Percentiles rank a stretch among this genome's conserved stretches.
These are phyloP conservation scores for Falco novaeseelandiae DNA, from an alignment of 2,797 vertebrate genomes.

Conservation along the genomic window DNA sequence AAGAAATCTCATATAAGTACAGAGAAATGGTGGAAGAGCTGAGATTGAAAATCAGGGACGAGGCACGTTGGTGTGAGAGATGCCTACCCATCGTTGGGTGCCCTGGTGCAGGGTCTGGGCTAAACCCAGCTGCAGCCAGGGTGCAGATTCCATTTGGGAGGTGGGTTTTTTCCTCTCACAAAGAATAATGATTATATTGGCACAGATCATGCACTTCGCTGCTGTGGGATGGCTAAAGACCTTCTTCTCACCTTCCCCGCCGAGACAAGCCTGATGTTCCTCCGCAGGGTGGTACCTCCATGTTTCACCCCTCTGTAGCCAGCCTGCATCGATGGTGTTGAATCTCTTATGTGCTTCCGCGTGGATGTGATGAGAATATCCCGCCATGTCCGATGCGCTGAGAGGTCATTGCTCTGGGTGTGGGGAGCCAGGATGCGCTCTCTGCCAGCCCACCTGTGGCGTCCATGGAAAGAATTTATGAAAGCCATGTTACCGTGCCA, in stretches of 20 bases:
- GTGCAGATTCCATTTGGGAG: background rate
- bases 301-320: background rate
- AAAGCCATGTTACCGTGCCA: too few species aligned
- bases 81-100: accelerated
- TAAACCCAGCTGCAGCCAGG: background rate
- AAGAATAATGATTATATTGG: background rate
- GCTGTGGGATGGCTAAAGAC: background rate
- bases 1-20: accelerated
- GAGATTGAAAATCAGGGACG: background rate
- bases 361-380: background rate
- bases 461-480: background rate
- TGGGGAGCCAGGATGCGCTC: background rate
- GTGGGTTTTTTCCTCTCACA: accelerated
- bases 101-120: background rate
- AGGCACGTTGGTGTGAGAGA: background rate
- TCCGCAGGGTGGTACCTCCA: background rate
- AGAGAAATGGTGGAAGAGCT: background rate
- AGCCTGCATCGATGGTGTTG: accelerated
- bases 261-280: accelerated
- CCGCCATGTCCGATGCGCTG: accelerated
- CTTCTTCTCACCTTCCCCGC: background rate
- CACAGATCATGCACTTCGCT: background rate
- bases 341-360: too few species aligned
- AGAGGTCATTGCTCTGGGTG: accelerated
- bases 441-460: background rate